Evolutionary conservation across 2,888 invertebrate species (phyloP).

Genomic region (Didymodactylos carnosus): DNA sequence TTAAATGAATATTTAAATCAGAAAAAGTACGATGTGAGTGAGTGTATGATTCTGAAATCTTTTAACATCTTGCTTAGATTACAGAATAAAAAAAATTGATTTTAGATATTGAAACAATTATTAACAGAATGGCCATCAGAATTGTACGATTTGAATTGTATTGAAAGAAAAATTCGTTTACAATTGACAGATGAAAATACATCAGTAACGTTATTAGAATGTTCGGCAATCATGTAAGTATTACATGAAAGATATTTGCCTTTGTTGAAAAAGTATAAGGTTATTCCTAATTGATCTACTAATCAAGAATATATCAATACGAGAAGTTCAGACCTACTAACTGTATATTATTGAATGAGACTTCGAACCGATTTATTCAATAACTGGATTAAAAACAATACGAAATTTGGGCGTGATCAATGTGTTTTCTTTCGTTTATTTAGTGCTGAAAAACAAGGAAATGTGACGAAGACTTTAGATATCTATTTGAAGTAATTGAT

Average conservation of each 20-base stretch:
- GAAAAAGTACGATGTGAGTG: constrained; percentile 48
- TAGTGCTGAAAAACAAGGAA: constrained; percentile 38
- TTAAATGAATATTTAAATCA: constrained; percentile 67
- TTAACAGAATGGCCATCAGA: constrained; percentile 65
- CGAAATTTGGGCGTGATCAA: no score
- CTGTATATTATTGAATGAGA: no score
- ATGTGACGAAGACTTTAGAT: constrained; percentile 67
- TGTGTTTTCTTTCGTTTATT: background rate
- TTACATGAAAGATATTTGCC: background rate
- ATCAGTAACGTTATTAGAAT: constrained; percentile 34
- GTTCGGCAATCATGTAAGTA: constrained; percentile 4
- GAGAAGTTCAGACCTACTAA: no score
- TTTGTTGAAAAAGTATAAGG: background rate
- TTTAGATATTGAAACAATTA: constrained; percentile 51
- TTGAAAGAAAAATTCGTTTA: background rate
- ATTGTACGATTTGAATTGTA: constrained; percentile 34
- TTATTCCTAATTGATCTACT: no score
- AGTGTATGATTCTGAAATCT: no score
- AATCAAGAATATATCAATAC: no score
- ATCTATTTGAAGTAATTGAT: constrained; percentile 69
- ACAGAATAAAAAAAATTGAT: constrained; percentile 15
- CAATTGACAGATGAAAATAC: background rate
- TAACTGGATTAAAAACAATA: no score
- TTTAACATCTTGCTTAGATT: background rate
- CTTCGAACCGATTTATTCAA: no score